phyloP scores from a whole-genome alignment of 2,888 invertebrate genomes.

The Allygus modestus region DNA sequence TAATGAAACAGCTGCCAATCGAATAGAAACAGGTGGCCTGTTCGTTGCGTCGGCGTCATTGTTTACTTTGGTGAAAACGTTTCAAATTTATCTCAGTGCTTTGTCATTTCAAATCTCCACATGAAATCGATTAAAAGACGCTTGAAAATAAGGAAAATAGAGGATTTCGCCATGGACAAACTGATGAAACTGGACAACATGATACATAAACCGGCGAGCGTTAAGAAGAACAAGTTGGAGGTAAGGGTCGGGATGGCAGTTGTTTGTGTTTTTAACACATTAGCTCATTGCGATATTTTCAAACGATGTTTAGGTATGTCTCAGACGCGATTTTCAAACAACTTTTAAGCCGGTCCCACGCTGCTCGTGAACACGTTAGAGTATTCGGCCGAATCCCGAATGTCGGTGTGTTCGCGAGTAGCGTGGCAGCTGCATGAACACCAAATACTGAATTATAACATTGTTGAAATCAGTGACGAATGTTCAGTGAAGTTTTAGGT shows the following conservation, averaged over 20 bases:
- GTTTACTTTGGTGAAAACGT: slow-evolving; percentile 20
- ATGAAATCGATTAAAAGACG: slow-evolving; percentile 40
- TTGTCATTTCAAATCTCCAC: background rate
- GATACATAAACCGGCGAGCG: background rate
- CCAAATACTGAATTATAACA: too few species aligned
- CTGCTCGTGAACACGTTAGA: too few species aligned
- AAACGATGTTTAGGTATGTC: too few species aligned
- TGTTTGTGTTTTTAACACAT: background rate
- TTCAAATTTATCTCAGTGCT: background rate
- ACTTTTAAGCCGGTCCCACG: too few species aligned
- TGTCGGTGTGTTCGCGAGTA: too few species aligned
- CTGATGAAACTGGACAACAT: slow-evolving; percentile 17
- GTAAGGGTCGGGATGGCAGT: slow-evolving; percentile 5
- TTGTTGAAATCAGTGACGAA: too few species aligned
- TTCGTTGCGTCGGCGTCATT: background rate
- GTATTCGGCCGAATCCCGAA: too few species aligned
- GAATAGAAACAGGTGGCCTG: background rate
- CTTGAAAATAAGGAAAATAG: slow-evolving; percentile 15
- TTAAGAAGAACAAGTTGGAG: background rate
- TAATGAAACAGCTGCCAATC: slow-evolving; percentile 17
- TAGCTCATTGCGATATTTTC: too few species aligned
- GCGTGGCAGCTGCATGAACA: too few species aligned
- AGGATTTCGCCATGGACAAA: slow-evolving; percentile 32
- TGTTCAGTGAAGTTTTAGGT: too few species aligned
- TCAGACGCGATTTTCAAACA: too few species aligned